Evolutionary conservation across 2,888 invertebrate genomes (phyloP), one percentile per base, ranked within the genome.

Genomic region (Philereme vetulata): DNA sequence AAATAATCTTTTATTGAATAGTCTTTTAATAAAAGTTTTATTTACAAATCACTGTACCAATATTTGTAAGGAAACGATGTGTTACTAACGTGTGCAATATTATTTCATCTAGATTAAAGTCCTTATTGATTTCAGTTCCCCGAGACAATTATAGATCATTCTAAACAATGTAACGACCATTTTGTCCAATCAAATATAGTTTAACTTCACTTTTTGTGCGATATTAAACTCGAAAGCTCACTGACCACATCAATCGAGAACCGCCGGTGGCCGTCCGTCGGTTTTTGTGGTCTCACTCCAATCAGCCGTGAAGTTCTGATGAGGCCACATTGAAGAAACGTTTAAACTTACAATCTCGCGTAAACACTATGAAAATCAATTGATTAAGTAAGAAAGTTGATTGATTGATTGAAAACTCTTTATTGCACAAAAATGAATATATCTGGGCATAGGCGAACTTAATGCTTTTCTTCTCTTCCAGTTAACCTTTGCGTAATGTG

Each of bases 271-370:
- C n/a, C n/a, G n/a, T n/a, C 5, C 71, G 61, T 61, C 67, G 33
- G 69, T 84, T 82, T 82, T 83, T 83, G 77, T 77, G 71, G 62
- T 72, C 73, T 76, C 72, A 79, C 73, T 76, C 72, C 79, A 86
- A 84, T 85, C 82, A 78, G 62, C 81, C 82, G 81, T 86, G 80
- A 84, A 84, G 78, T 73, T 78, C 73, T 68, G 71, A 75, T 72
- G 76, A 76, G 72, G 75, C 71, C 72, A 69, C 72, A 67, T 72
- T 80, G 74, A 67, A 68, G 61, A 65, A 58, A 57, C 68, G 43
- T 57, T 55, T 21, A 21, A 21, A 56, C 60, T 54, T 51, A 51
- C 63, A 38, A 7, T 38, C 38, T 38, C 2, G 38, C 21, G 2
- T 21, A 21, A 21, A 21, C 21, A 21, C 21, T 1, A 21, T 21